phyloP scores from a whole-genome alignment of 2,888 invertebrate genomes.

The Ectemnius lituratus region DNA sequence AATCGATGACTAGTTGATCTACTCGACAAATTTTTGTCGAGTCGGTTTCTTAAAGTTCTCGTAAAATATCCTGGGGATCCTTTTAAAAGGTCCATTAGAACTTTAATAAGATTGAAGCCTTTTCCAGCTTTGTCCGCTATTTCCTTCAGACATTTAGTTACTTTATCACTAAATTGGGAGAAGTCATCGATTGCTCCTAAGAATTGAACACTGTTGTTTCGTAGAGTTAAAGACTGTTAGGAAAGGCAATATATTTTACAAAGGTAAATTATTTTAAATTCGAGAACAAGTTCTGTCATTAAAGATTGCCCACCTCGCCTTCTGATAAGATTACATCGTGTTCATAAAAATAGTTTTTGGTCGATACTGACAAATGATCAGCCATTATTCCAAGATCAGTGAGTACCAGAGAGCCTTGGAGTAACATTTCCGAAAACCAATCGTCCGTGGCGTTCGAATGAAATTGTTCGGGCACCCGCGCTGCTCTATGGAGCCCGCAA shows the following conservation, averaged over 20 bases:
- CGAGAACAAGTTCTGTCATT: too few species aligned
- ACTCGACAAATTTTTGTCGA: too few species aligned
- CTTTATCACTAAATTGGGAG: constrained; percentile 24
- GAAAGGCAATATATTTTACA: too few species aligned
- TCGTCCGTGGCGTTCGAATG: constrained; percentile 15
- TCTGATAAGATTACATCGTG: constrained; percentile 1
- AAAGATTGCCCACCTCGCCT: constrained; percentile 26
- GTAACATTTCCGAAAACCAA: constrained; percentile 45
- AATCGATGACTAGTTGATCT: too few species aligned
- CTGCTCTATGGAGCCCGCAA: constrained; percentile 22
- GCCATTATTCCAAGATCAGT: constrained; percentile 35
- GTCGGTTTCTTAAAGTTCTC: too few species aligned
- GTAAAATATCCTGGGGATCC: too few species aligned
- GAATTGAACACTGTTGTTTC: constrained; percentile 20
- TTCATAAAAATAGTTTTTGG: constrained; percentile 11
- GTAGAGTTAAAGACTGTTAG: constrained; percentile 13
- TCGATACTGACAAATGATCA: constrained; percentile 23
- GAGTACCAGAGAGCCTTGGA: constrained; percentile 38
- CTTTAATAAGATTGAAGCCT: too few species aligned
- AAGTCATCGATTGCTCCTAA: constrained; percentile 34
- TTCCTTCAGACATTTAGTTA: constrained; percentile 35
- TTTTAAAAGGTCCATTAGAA: too few species aligned
- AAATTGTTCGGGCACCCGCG: constrained; percentile 14
- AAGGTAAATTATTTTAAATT: too few species aligned
- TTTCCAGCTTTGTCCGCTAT: neutral